These are phyloP conservation scores for Gadopsis bispinosus DNA, from an alignment of 2,797 vertebrate species.

Conservation along the genomic window DNA sequence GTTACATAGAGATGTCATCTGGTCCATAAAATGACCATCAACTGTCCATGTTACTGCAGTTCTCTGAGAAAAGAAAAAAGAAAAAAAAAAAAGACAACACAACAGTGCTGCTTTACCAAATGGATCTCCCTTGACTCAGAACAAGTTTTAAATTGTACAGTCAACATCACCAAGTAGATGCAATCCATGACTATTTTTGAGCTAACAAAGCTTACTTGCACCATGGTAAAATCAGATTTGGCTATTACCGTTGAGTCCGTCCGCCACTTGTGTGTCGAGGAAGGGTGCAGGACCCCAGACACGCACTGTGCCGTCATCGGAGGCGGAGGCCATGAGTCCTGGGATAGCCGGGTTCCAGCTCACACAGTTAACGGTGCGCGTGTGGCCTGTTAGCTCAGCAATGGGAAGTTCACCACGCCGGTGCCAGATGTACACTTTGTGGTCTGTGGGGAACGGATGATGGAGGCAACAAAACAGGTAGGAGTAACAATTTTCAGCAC, in stretches of 20 bases:
- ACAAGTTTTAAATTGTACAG: background rate
- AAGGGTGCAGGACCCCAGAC: constrained; percentile 99
- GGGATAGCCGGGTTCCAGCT: constrained; percentile 99
- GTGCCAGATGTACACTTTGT: constrained; percentile 99
- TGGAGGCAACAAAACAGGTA: background rate
- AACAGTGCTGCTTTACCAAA: background rate
- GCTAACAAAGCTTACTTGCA: background rate
- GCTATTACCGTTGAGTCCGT: constrained; percentile 86
- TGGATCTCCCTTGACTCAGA: too few relatives aligned
- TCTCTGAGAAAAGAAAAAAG: constrained; percentile 83
- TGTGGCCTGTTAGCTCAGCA: constrained; percentile 97
- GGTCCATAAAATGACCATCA: constrained; percentile 93
- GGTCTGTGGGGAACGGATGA: constrained; percentile 84
- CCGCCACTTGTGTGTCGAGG: constrained; percentile 93
- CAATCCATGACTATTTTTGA: background rate
- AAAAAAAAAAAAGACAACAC: background rate
- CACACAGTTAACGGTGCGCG: constrained; percentile 98
- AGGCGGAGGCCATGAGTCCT: constrained; percentile 98
- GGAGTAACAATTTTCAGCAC: background rate
- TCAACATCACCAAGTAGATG: background rate
- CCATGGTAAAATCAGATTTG: background rate
- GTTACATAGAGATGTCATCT: constrained; percentile 87
- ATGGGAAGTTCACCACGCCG: constrained; percentile 97
- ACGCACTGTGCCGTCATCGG: constrained; percentile 97
- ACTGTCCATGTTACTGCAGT: constrained; percentile 99